Percentiles rank a stretch among this genome's conserved stretches.
Conservation (phyloP, 53 echinoderm and acorn worm species). For the Glandiceps talaboti region DNA sequence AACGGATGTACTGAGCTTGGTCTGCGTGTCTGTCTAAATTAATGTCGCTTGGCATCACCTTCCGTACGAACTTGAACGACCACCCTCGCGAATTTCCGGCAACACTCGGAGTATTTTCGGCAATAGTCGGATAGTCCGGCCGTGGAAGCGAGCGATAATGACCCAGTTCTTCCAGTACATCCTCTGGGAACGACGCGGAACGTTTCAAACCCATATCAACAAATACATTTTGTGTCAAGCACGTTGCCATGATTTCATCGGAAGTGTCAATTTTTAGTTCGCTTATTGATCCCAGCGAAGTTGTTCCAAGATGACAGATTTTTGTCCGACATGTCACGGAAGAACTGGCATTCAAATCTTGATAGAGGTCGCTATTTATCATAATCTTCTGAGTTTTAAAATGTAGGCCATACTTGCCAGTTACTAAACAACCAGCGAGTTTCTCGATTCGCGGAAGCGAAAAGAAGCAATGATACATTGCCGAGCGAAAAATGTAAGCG, state of each 20-base stretch:
- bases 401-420: too few relatives aligned
- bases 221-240: neutral
- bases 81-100: neutral
- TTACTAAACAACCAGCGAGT: too few relatives aligned
- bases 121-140: neutral
- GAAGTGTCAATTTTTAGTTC: neutral
- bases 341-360: too few relatives aligned
- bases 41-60: neutral
- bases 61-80: too few relatives aligned
- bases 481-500: too few relatives aligned
- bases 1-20: neutral
- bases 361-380: too few relatives aligned
- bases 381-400: too few relatives aligned
- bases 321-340: neutral
- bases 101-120: neutral
- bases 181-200: neutral
- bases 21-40: neutral
- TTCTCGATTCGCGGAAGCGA: too few relatives aligned
- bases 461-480: too few relatives aligned
- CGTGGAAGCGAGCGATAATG: neutral
- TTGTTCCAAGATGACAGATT: neutral
- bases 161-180: neutral
- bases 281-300: neutral
- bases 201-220: neutral
- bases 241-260: neutral